These are phyloP conservation scores for Anguilla rostrata DNA, from an alignment of 2,113 vertebrate genomes.

Conservation along the genomic window DNA sequence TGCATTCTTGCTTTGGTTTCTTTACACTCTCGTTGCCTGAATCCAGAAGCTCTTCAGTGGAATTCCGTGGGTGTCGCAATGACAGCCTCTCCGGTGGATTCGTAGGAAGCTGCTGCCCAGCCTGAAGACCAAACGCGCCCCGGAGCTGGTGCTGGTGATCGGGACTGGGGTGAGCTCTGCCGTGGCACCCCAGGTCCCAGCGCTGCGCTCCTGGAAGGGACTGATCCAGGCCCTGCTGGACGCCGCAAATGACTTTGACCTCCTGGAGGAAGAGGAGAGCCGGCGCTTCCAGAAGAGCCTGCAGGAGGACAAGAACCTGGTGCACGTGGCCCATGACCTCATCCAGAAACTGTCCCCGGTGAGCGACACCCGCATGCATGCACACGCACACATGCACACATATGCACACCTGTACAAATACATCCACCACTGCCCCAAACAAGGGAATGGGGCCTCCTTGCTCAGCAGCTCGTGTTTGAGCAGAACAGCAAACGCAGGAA, in stretches of 20 bases:
- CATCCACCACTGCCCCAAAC: no score
- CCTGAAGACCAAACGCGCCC: conserved; percentile 90
- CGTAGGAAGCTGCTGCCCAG: conserved; percentile 91
- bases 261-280: conserved; percentile 92
- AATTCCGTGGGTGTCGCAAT: background rate
- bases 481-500: no score
- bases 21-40: background rate
- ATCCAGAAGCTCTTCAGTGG: background rate
- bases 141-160: conserved; percentile 89
- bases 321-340: conserved; percentile 92
- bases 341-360: conserved; percentile 97
- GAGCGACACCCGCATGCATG: conserved; percentile 53
- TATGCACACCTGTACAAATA: no score
- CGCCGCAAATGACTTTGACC: conserved; percentile 91
- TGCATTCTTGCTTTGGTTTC: background rate
- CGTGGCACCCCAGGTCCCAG: conserved; percentile 90
- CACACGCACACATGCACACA: background rate
- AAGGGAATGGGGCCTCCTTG: no score
- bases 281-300: conserved; percentile 88
- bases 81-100: conserved; percentile 44
- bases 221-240: conserved; percentile 91
- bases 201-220: conserved; percentile 92
- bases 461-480: no score
- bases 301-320: conserved; percentile 90
- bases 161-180: conserved; percentile 93